Evolutionary conservation across 2,888 invertebrate genomes (phyloP).

Genomic region (Syrista parreyssii): DNA sequence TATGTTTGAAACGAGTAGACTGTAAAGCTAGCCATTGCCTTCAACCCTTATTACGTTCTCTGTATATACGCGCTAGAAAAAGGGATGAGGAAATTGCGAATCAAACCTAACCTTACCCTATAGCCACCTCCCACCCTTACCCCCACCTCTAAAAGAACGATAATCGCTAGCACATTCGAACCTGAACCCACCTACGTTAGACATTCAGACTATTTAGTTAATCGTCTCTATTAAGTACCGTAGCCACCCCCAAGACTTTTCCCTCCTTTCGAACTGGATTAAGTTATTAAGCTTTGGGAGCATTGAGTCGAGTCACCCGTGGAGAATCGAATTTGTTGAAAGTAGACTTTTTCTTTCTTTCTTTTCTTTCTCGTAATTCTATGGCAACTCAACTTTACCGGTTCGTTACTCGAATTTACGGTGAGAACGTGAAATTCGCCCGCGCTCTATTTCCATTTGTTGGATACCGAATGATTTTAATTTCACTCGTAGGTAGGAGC

Average conservation of each 20-base stretch:
- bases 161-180: not conserved
- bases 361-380: too few species aligned
- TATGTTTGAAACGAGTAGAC: too few species aligned
- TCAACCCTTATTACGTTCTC: too few species aligned
- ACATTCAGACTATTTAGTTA: constrained; percentile 32
- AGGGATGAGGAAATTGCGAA: too few species aligned
- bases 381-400: too few species aligned
- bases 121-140: too few species aligned
- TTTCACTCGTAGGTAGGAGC: constrained; percentile 39
- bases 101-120: too few species aligned
- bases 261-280: constrained; percentile 28
- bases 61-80: too few species aligned
- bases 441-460: constrained; percentile 33
- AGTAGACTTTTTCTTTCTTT: too few species aligned
- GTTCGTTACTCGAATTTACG: too few species aligned
- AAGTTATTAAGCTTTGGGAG: not conserved
- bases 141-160: not conserved
- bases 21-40: too few species aligned
- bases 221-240: constrained; percentile 34
- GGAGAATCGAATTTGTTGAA: too few species aligned
- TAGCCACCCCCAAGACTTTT: constrained; percentile 30
- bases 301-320: not conserved
- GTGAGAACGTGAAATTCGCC: constrained; percentile 24
- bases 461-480: constrained; percentile 47
- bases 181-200: not conserved